Percentiles rank a stretch among this genome's conserved stretches.
phyloP scores from a whole-genome alignment of 2,113 vertebrate species.

The Entosphenus tridentatus region DNA sequence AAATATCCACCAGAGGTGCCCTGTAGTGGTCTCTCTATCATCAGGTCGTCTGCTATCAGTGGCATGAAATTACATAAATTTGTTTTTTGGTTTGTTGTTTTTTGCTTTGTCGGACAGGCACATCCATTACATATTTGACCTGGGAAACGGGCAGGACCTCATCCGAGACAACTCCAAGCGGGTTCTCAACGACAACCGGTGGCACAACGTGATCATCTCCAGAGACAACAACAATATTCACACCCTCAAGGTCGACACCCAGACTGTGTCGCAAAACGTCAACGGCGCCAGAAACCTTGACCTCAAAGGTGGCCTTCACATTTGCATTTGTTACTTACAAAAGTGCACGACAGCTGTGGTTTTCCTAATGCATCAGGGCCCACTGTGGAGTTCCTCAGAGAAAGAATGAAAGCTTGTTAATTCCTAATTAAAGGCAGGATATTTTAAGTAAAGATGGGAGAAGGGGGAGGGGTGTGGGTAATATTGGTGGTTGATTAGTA shows the following conservation, averaged over 20 bases:
- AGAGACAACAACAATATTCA: constrained; percentile 85
- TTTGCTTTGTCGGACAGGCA: constrained; percentile 29
- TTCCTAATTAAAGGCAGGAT: too few species aligned
- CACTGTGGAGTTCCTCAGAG: too few species aligned
- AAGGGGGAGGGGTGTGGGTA: too few species aligned
- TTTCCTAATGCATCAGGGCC: too few species aligned
- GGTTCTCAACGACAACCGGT: constrained; percentile 84
- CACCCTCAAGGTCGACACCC: constrained; percentile 85
- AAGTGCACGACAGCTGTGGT: too few species aligned
- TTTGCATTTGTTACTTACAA: too few species aligned
- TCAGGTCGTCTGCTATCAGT: constrained; percentile 14
- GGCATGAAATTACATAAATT: constrained; percentile 12
- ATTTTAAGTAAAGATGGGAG: too few species aligned
- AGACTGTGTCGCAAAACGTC: constrained; percentile 75
- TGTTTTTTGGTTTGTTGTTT: constrained; percentile 13
- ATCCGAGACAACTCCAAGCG: constrained; percentile 96
- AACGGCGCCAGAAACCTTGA: constrained; percentile 80
- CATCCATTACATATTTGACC: constrained; percentile 78
- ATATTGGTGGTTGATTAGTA: too few species aligned
- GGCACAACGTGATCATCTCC: constrained; percentile 93
- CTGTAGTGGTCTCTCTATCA: constrained; percentile 16
- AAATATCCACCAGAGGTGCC: constrained; percentile 5
- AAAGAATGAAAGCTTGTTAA: too few species aligned
- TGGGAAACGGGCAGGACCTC: constrained; percentile 82
- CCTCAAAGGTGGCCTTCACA: constrained; percentile 44